These are phyloP conservation scores for Beroe forskalii DNA, from an alignment of 37 sponge, comb jelly and placozoan genomes.

Conservation along the genomic window DNA sequence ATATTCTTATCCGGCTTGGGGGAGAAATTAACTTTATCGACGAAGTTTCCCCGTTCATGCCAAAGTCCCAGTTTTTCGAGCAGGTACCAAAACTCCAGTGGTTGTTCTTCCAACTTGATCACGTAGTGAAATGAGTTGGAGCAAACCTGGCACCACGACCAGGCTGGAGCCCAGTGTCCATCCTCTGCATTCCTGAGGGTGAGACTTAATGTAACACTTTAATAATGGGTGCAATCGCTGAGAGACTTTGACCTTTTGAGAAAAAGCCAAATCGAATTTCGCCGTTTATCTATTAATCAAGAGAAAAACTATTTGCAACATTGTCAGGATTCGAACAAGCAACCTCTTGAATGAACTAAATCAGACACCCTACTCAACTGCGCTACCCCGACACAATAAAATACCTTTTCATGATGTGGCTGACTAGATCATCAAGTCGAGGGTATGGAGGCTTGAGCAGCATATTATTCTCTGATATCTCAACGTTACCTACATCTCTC, in stretches of 20 bases:
- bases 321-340: too few species aligned
- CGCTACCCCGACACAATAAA: too few species aligned
- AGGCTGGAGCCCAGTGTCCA: slow-evolving; percentile 52
- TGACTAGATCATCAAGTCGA: not conserved
- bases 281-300: too few species aligned
- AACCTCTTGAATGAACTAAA: too few species aligned
- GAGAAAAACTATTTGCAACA: too few species aligned
- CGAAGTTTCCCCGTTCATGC: slow-evolving; percentile 10
- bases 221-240: too few species aligned
- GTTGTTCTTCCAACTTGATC: slow-evolving; percentile 48
- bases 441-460: slow-evolving; percentile 42
- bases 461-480: not conserved
- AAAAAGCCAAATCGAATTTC: too few species aligned
- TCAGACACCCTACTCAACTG: too few species aligned
- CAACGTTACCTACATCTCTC: too few species aligned
- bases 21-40: not conserved
- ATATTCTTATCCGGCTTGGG: not conserved
- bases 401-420: not conserved
- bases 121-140: not conserved
- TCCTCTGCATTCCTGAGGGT: not conserved
- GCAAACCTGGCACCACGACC: slow-evolving; percentile 33
- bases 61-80: slow-evolving; percentile 45
- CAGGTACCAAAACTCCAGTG: slow-evolving; percentile 42
- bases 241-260: too few species aligned
- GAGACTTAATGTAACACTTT: too few species aligned